Evolutionary conservation across 2,797 vertebrate species (phyloP).

Genomic region (Falco rusticolus): DNA sequence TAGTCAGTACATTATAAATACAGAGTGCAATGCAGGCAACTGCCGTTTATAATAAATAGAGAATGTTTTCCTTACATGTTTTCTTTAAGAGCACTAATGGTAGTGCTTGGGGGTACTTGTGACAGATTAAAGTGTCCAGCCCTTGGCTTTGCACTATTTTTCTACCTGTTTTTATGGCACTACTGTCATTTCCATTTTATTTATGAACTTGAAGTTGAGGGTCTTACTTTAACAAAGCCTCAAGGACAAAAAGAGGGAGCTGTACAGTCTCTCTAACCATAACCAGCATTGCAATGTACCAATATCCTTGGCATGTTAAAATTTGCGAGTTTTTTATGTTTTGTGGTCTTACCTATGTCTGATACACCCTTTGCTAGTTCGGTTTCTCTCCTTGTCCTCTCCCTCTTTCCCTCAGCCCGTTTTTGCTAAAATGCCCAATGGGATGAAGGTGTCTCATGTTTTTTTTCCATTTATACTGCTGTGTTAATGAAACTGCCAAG

Average conservation of each 20-base stretch:
- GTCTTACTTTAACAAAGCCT: background rate
- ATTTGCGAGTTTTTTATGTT: background rate
- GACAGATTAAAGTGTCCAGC: constrained; percentile 45
- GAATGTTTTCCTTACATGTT: constrained; percentile 32
- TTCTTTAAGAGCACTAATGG: constrained; percentile 9
- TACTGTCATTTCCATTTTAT: constrained; percentile 46
- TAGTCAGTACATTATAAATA: constrained; percentile 11
- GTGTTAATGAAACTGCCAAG: background rate
- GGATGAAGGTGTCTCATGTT: background rate
- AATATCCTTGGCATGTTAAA: background rate
- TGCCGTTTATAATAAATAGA: constrained; percentile 24
- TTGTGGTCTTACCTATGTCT: background rate
- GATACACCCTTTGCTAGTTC: background rate
- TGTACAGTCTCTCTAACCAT: background rate
- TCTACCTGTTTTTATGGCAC: constrained; percentile 56
- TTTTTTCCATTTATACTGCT: background rate
- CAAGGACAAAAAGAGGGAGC: constrained; percentile 10
- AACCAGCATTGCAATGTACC: background rate
- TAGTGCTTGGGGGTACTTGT: constrained; percentile 21
- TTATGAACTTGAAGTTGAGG: constrained; percentile 22
- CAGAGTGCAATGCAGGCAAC: constrained; percentile 47
- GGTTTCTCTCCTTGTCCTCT: background rate
- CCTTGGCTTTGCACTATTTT: constrained; percentile 65
- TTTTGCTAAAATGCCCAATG: background rate
- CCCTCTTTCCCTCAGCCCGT: background rate